A percentile compares a stretch with the other conserved stretches of the same genome.
Evolutionary conservation across 2,797 vertebrate species (phyloP).

Genomic region (Cyclura pinguis): DNA sequence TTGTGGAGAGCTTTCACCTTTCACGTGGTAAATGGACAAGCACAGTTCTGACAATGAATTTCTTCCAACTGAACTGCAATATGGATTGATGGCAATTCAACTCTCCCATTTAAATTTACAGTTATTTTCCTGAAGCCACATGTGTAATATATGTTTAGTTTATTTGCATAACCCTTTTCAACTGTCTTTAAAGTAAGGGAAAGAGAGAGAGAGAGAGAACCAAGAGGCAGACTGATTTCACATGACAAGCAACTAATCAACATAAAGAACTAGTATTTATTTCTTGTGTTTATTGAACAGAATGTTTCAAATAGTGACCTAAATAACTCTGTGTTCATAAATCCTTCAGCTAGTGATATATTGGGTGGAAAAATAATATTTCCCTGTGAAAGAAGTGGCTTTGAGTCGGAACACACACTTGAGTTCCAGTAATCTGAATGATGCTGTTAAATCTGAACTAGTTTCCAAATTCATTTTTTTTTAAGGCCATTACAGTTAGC

Average conservation of each 20-base stretch:
- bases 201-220: conserved; percentile 37
- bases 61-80: conserved; percentile 31
- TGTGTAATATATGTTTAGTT: conserved; percentile 52
- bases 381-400: conserved; percentile 63
- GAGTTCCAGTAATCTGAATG: conserved; percentile 74
- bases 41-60: conserved; percentile 24
- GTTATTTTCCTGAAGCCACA: conserved; percentile 54
- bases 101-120: conserved; percentile 30
- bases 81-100: conserved; percentile 23
- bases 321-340: conserved; percentile 45
- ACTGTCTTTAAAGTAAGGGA: conserved; percentile 52
- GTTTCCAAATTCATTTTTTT: conserved; percentile 77
- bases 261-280: conserved; percentile 54
- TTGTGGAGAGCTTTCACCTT: not conserved
- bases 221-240: conserved; percentile 66
- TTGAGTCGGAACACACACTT: conserved; percentile 73
- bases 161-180: conserved; percentile 52
- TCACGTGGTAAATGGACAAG: not conserved
- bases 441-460: conserved; percentile 79
- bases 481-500: conserved; percentile 82
- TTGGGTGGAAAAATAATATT: conserved; percentile 54
- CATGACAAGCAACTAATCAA: conserved; percentile 48
- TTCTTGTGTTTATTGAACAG: conserved; percentile 52
- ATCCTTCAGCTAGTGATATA: conserved; percentile 54
- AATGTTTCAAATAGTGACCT: conserved; percentile 60